A percentile compares a stretch with the other conserved stretches of the same genome.
Conservation (phyloP, 2,797 vertebrate species). For the Cuculus canorus region DNA sequence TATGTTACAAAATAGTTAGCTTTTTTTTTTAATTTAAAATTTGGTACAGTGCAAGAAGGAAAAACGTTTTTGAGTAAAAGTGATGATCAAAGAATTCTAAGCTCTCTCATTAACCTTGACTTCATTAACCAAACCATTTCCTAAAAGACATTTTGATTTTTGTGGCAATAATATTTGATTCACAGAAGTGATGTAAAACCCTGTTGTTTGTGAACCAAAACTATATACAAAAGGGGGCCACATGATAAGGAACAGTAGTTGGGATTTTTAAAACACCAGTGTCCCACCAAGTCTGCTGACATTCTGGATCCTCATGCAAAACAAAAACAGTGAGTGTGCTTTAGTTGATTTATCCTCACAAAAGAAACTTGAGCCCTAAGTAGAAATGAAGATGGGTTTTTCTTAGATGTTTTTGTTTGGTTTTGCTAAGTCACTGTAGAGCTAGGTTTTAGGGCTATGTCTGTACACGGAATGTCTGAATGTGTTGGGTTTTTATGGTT, state of each 20-base stretch:
- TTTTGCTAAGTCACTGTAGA: not conserved
- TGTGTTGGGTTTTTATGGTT: not conserved
- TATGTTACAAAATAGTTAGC: not conserved
- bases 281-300: not conserved
- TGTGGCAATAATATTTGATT: not conserved
- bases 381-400: not conserved
- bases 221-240: not conserved
- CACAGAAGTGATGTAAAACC: not conserved
- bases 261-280: not conserved
- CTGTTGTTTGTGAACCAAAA: not conserved
- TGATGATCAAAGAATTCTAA: not conserved
- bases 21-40: not conserved
- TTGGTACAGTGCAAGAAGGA: not conserved
- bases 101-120: not conserved
- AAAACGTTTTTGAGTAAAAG: not conserved
- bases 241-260: not conserved
- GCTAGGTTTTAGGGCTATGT: not conserved
- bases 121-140: not conserved
- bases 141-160: not conserved
- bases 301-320: not conserved
- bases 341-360: not conserved
- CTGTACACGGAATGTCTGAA: not conserved
- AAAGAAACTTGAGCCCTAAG: not conserved
- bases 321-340: not conserved
- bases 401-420: not conserved